phyloP scores from a whole-genome alignment of 2,797 vertebrate species.

The Sciurus carolinensis region DNA sequence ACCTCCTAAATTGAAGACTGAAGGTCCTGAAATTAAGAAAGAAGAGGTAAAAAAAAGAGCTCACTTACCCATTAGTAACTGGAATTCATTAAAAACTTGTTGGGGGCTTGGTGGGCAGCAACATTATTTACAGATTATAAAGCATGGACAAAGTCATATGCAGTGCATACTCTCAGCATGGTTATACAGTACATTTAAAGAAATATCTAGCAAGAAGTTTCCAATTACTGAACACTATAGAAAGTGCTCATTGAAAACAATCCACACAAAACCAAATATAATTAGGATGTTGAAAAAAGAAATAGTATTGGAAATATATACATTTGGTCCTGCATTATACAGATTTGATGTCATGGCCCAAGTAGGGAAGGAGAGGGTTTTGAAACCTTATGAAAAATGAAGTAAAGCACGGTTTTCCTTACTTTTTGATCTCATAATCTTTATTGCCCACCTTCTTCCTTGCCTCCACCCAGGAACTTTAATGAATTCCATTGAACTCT shows the following conservation, averaged over 20 bases:
- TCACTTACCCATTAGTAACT: not conserved
- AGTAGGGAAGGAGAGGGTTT: not conserved
- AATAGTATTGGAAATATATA: not conserved
- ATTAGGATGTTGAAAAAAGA: slow-evolving; percentile 48
- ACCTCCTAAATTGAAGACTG: slow-evolving; percentile 82
- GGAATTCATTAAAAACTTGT: not conserved
- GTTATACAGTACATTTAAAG: not conserved
- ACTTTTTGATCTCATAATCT: slow-evolving; percentile 1
- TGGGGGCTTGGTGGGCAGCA: not conserved
- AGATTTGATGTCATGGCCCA: slow-evolving; percentile 9
- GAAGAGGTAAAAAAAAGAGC: slow-evolving; percentile 89
- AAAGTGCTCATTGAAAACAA: slow-evolving; percentile 27
- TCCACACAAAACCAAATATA: slow-evolving; percentile 26
- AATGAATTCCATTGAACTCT: slow-evolving; percentile 11
- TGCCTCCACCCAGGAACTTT: not conserved
- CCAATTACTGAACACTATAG: not conserved
- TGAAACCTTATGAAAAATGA: not conserved
- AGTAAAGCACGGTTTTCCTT: slow-evolving; percentile 50
- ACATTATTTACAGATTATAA: not conserved
- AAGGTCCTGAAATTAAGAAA: slow-evolving; percentile 80
- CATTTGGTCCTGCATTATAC: not conserved
- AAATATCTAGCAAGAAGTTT: slow-evolving; percentile 37
- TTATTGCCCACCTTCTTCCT: not conserved
- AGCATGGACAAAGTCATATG: not conserved
- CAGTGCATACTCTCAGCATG: not conserved